Base-by-base conservation (phyloP, 2,888 invertebrate genomes). In the Apotomis turbidana region DNA sequence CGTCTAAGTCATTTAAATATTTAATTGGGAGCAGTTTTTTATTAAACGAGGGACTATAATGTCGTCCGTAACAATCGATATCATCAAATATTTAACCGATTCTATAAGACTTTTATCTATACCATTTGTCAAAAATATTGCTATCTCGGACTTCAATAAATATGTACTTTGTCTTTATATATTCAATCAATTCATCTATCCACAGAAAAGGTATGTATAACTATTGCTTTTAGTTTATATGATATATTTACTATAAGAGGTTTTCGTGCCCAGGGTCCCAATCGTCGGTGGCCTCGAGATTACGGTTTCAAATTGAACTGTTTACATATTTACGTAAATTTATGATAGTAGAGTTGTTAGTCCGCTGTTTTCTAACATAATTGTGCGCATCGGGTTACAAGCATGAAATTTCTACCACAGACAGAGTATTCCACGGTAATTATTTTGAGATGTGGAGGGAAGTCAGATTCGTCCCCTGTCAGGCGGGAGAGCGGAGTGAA, bases 121-220 rank as follows among this genome's bases (percentile, higher is more conserved):
- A 27, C 12, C 49, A 61, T 61, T 49, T 49, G 62, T 41, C 36
- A 51, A 63, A 70, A 70, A 70, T 58, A 70, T 70, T 41, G 49
- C 57, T 58, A 57, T 51, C 12, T 57, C 9, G 55, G 13, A 38
- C 38, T 57, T 51, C 27, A 57, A 62, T 57, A 62, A 57, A 62
- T 54, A n/a, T n/a, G n/a, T n/a, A 69, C 55, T 54, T 49, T 70
- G n/a, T 51, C 36, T 49, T 10, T 12, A 68, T 66, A 59, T 0
- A 60, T 44, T 62, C 38, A 57, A 55, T 13, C 36, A 62, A 41
- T 63, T 58, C 57, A 51, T 41, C 55, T 70, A 57, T 12, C 27
- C 60, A 62, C 49, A 38, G 49, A 15, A 54, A 44, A 63, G 63
- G 13, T 57, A 15, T 15, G 62, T 38, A 36, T 4, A 12, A 13